Evolutionary conservation across 2,888 invertebrate species (phyloP).

Genomic region (Cremastobaeus sp.): DNA sequence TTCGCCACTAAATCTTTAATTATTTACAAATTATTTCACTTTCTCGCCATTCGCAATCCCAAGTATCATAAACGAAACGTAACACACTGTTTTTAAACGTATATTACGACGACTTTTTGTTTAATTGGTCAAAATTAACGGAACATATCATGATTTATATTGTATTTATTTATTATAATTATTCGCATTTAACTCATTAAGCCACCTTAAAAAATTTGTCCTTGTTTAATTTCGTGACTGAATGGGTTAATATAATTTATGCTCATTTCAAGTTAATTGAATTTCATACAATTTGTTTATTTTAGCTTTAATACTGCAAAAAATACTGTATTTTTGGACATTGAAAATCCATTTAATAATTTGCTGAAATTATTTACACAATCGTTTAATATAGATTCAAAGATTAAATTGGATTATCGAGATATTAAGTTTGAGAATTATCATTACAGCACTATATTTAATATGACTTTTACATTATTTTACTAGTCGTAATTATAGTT

Average conservation of each 20-base stretch:
- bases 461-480: conserved; percentile 9
- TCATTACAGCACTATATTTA: conserved; percentile 29
- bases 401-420: conserved; percentile 35
- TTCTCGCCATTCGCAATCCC: too few species aligned
- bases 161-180: too few species aligned
- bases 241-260: too few species aligned
- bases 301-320: conserved; percentile 6
- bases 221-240: background rate
- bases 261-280: background rate
- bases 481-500: conserved; percentile 20
- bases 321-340: conserved; percentile 4
- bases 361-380: conserved; percentile 43
- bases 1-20: conserved; percentile 9
- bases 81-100: too few species aligned
- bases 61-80: background rate
- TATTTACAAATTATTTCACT: conserved; percentile 26
- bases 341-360: conserved; percentile 32
- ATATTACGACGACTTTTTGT: too few species aligned
- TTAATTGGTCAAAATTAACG: too few species aligned
- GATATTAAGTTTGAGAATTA: conserved; percentile 39
- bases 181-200: too few species aligned
- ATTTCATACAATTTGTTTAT: background rate
- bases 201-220: too few species aligned
- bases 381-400: conserved; percentile 36
- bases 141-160: too few species aligned